Evolutionary conservation across 2,113 vertebrate genomes (phyloP), one percentile per base, ranked within the genome.

Genomic region (Podiceps cristatus): DNA sequence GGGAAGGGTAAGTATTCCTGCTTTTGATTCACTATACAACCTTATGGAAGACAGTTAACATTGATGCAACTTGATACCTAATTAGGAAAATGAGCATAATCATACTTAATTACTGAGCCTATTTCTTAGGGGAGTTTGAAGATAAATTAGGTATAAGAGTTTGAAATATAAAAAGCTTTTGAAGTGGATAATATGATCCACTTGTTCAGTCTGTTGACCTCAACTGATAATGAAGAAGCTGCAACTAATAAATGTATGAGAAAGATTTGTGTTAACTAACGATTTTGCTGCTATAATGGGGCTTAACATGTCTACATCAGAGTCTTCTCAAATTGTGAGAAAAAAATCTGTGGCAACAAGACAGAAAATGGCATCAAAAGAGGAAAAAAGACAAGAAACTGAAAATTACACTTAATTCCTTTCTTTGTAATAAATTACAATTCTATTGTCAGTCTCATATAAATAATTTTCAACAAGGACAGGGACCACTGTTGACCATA

Each of bases 11-110:
- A 25, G 37, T 73, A 83, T 66, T 91, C 50, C 50, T 86, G 28
- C n/a, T 67, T 92, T 80, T 66, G 37, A 66, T 79, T 80, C 23
- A 19, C 28, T 89, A 8, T 76, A 10, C 88, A 66, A 86, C 58
- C 13, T 86, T 79, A 33, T 3, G 22, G 40, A 73, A 73, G 58
- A 76, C 80, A 67, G 42, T 92, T 86, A 77, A 77, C 37, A 66
- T 29, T 69, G 67, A 86, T 80, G 50, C 62, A 55, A 40, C 79
- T 90, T 92, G 40, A 42, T 94, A 77, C 33, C 37, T 93, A 91
- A 91, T 96, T 96, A 85, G 47, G 69, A 91, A 85, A 93, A 90
- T 66, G 8, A 87, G 40, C 52, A 85, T 96, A 75, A 95, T 96
- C 47, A 87, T 72, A n/a, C 27, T 81, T 95, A 94, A 96, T 96